Evolutionary conservation across 2,113 vertebrate genomes (phyloP), one percentile per base, ranked within the genome.

Genomic region (Oreochromis spilurus): DNA sequence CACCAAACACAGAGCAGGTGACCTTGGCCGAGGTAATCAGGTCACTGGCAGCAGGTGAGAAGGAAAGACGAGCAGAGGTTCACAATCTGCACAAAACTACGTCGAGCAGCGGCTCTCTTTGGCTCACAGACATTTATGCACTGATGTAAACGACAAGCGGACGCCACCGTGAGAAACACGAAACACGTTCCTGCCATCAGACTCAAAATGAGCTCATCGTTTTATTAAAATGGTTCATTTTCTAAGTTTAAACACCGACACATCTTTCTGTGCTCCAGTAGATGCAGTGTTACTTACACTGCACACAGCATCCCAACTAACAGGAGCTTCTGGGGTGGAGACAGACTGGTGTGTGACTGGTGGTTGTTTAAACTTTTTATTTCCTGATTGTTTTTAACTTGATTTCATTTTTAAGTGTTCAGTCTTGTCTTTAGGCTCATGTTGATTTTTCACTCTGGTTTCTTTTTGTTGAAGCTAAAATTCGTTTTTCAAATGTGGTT

Each of bases 1-100:
- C 19, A 21, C 9, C 52, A 10, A 21, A 53, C 52, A 11, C 52
- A 31, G 57, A 31, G 12, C 0, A 0, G 57, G 57, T 58, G 5
- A 31, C 5, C 57, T 60, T 3, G 0, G 57, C 57, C 14, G 3
- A 60, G 57, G 26, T 4, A 0, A 60, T 4, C 0, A 0, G 55
- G 14, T 34, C 14, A 34, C 5, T 31, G 57, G 57, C 29, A 60
- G 57, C 58, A 60, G 16, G 57, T 60, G 0, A 31, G 57, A 2
- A 31, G 26, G 7, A 60, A 60, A 60, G 26, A 10, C 8, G 57
- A 17, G 57, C 52, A 54, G 10, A 11, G 52, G 2, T 21, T 53
- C 5, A 12, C 52, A 53, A 53, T 53, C 52, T 24, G 5, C 21
- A 55, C 10, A 6, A 55, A 24, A 55, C 53, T 7, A 21, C 52